Conservation (phyloP, 2,888 invertebrate species). For the Dyspetes luteomarginatus region DNA sequence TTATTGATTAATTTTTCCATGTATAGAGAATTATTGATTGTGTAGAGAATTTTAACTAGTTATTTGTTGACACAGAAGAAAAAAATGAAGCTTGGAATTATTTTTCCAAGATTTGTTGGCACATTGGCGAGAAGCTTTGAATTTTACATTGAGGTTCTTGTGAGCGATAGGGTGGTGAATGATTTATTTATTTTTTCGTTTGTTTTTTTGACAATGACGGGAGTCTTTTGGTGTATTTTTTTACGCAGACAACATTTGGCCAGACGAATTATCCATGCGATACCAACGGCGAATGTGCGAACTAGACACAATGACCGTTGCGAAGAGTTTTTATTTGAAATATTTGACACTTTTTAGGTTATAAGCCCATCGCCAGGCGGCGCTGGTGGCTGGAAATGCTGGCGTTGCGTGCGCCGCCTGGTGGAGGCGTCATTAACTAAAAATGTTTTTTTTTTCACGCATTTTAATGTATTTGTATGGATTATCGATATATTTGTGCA, state of each 20-base stretch:
- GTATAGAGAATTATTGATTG: conserved; percentile 58
- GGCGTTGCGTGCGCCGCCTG: too few species aligned
- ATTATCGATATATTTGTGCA: background rate
- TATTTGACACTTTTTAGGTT: too few species aligned
- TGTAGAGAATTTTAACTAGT: conserved; percentile 63
- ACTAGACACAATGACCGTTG: background rate
- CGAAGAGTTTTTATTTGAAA: too few species aligned
- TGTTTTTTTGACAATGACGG: background rate
- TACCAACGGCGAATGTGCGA: background rate
- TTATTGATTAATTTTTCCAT: conserved; percentile 31
- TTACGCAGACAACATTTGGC: background rate
- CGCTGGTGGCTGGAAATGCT: too few species aligned
- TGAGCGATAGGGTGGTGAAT: background rate
- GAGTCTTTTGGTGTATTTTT: background rate
- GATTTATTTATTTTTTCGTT: background rate
- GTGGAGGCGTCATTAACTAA: too few species aligned
- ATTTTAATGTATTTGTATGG: background rate
- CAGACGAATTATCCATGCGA: background rate
- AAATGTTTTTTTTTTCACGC: conserved; percentile 14
- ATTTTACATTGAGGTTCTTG: background rate
- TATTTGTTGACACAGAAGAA: conserved; percentile 45
- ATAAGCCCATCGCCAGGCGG: too few species aligned
- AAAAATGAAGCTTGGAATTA: background rate
- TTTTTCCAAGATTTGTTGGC: conserved; percentile 34
- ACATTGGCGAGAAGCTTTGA: conserved; percentile 4